A percentile compares a stretch with the other conserved stretches of the same genome.
Evolutionary conservation across 2,888 invertebrate species (phyloP).

Genomic region (Hypolimnas misippus): DNA sequence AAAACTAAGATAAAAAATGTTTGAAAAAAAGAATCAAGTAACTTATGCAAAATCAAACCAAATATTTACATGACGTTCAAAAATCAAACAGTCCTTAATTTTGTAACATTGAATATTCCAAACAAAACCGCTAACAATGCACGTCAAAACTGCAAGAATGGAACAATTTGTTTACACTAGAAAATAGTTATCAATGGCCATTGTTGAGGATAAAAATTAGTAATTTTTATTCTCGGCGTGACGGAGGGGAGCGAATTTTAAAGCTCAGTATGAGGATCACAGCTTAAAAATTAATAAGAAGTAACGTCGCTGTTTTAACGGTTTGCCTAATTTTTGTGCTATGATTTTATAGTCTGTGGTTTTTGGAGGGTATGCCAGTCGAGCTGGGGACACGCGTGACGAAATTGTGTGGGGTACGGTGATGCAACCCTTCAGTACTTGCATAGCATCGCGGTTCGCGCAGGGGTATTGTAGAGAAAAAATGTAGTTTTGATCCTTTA

Average conservation of each 20-base stretch:
- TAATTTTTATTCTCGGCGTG: constrained; percentile 63
- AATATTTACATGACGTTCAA: constrained; percentile 10
- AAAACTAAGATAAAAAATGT: too few species aligned
- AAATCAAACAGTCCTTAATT: constrained; percentile 14
- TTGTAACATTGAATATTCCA: neutral
- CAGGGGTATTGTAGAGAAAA: constrained; percentile 28
- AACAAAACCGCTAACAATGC: constrained; percentile 16
- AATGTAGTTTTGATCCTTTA: constrained; percentile 27
- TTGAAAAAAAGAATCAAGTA: too few species aligned
- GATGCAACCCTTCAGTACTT: constrained; percentile 77
- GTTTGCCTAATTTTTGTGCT: constrained; percentile 28
- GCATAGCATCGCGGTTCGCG: constrained; percentile 43
- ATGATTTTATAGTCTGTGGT: constrained; percentile 43
- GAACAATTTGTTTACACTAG: constrained; percentile 79
- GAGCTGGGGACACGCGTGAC: constrained; percentile 69
- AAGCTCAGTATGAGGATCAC: constrained; percentile 39
- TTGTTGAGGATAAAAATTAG: constrained; percentile 73
- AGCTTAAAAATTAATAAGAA: constrained; percentile 44
- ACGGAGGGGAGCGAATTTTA: constrained; percentile 49
- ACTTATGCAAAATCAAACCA: neutral
- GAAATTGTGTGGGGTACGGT: constrained; percentile 65
- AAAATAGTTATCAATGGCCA: constrained; percentile 72
- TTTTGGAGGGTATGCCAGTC: constrained; percentile 31
- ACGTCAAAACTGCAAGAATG: constrained; percentile 52
- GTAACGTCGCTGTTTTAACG: constrained; percentile 17